Percentiles rank a stretch among this genome's conserved stretches.
Evolutionary conservation across 2,797 vertebrate genomes (phyloP).

Genomic region (Phyllotis vaccarum): DNA sequence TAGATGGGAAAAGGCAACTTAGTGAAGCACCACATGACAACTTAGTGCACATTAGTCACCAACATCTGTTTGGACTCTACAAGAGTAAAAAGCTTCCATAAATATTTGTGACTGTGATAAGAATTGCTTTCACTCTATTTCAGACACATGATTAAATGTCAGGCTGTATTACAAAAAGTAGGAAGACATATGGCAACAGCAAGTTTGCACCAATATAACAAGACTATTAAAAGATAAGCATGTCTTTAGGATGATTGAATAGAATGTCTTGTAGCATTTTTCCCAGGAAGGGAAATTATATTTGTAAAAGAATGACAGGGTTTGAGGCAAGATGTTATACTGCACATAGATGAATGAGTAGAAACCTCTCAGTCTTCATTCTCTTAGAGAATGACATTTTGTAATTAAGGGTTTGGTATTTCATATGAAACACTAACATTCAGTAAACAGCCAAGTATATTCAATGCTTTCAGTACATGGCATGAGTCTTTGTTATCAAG

Average conservation of each 20-base stretch:
- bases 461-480: neutral
- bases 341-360: neutral
- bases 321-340: neutral
- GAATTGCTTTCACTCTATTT: neutral
- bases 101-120: neutral
- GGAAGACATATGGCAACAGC: neutral
- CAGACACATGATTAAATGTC: neutral
- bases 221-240: constrained; percentile 3
- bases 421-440: neutral
- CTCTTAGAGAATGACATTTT: neutral
- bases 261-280: constrained; percentile 15
- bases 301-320: constrained; percentile 6
- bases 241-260: neutral
- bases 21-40: neutral
- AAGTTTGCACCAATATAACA: neutral
- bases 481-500: neutral
- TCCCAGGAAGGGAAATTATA: neutral
- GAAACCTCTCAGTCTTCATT: neutral
- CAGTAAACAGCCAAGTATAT: neutral
- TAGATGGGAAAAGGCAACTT: neutral
- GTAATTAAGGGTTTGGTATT: neutral
- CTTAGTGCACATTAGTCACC: neutral
- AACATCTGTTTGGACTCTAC: neutral
- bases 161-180: neutral
- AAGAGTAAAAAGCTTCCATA: neutral